Evolutionary conservation across 2,113 vertebrate species (phyloP).

Genomic region (Sigmodon hispidus): DNA sequence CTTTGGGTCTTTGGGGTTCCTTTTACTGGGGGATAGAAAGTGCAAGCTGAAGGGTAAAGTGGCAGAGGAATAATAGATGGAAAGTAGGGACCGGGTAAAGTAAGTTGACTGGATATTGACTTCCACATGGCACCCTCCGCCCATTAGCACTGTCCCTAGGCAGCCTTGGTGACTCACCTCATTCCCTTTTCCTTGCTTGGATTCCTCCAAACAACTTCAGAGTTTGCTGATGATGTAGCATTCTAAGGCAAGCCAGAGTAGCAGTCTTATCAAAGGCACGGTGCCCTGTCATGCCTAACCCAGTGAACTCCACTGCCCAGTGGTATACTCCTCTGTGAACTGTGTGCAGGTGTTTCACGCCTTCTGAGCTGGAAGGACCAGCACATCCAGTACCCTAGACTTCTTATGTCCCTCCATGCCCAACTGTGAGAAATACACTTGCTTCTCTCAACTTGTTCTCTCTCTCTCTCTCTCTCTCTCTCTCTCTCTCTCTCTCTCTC

Average conservation of each 20-base stretch:
- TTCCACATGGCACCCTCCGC: neutral
- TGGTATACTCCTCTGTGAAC: too few species aligned
- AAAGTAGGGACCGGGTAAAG: neutral
- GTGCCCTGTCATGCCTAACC: neutral
- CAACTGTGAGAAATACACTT: neutral
- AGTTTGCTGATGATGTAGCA: neutral
- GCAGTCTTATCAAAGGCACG: neutral
- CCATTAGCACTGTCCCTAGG: neutral
- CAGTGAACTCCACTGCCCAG: neutral
- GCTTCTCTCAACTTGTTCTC: too few species aligned
- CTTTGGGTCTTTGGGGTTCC: neutral
- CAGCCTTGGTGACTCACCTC: neutral
- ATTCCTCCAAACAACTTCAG: neutral
- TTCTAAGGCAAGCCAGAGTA: neutral
- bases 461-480: fast-evolving
- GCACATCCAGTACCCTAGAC: too few species aligned
- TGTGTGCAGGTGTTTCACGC: too few species aligned
- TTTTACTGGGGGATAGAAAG: neutral
- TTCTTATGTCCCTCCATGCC: neutral
- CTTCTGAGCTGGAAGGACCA: neutral
- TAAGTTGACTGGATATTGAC: neutral
- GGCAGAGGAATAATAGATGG: neutral
- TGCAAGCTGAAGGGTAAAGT: neutral
- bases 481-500: neutral
- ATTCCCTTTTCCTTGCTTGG: neutral